Evolutionary conservation across 2,888 invertebrate genomes (phyloP).

Genomic region (Electrophaes corylata): DNA sequence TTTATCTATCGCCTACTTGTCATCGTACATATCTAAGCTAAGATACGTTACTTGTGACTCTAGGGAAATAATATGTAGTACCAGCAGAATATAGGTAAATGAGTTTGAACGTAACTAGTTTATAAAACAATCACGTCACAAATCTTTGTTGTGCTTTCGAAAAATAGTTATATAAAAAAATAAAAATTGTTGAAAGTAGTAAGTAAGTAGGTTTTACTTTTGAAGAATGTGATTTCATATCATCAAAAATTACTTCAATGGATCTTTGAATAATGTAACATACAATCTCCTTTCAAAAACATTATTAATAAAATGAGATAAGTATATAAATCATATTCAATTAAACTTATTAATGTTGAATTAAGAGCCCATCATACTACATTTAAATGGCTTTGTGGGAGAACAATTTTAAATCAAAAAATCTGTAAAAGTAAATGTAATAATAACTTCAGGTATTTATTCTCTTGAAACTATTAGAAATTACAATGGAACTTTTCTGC

Average conservation of each 20-base stretch:
- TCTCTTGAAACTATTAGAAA: no score
- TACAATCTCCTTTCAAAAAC: neutral
- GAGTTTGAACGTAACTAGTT: neutral
- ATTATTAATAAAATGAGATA: neutral
- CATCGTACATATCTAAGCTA: slow-evolving; percentile 31
- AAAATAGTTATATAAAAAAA: neutral
- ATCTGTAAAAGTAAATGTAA: no score
- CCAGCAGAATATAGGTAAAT: slow-evolving; percentile 11
- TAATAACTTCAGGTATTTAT: no score
- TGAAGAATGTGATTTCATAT: slow-evolving; percentile 9
- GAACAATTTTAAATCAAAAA: no score
- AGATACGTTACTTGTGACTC: slow-evolving; percentile 1
- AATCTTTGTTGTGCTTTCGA: neutral
- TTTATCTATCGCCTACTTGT: slow-evolving; percentile 33
- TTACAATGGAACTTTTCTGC: neutral
- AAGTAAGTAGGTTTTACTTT: neutral
- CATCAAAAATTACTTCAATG: no score
- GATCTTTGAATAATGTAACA: no score
- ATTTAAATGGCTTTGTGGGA: no score
- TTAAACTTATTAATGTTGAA: no score
- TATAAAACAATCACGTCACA: neutral
- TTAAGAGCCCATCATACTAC: no score
- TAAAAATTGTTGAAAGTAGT: neutral
- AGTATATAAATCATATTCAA: no score
- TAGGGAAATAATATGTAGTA: slow-evolving; percentile 2